Evolutionary conservation across 2,888 invertebrate genomes (phyloP), one percentile per base, ranked within the genome.

Genomic region (Microctonus hyperodae): DNA sequence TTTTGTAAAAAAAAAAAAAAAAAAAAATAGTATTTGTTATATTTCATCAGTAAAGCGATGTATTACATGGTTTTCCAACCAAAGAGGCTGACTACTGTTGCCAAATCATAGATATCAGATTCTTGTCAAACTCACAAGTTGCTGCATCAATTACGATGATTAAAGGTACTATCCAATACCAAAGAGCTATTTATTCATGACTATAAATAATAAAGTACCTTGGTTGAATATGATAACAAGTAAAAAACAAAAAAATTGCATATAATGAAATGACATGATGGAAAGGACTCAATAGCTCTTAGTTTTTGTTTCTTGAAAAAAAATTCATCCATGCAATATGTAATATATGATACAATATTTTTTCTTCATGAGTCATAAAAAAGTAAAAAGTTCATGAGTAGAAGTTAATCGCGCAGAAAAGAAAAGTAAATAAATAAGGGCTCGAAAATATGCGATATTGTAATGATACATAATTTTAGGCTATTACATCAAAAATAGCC

Each of bases 1-100:
- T 37, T 40, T 44, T 20, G 7, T 13, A 11, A 33, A 16, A 22
- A 23, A 9, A 31, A 35, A 31, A 48, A 48, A 16, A 25, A 23
- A 9, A 31, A 35, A 31, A 48, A 48, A 16, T 25, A 16, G n/a
- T 28, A 13, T 60, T 68, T 59, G 56, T 44, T 70, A 57, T 60
- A 65, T 64, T 68, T 67, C 13, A n/a, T 33, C 22, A 51, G 69
- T 58, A 50, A 69, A 70, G 70, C 67, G 71, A 70, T 73, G 68
- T 44, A 7, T 64, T 56, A 61, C 64, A 60, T 62, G 65, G 69
- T 69, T 69, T 71, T 69, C 50, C 50, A 73, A 82, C 81, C 78
- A 79, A 81, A 81, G 83, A 83, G 83, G 82, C 83, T 83, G 83
- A 83, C 77, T 76, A 78, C 79, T 78, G 82, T 83, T 83, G 83